These are phyloP conservation scores for Hippasteria phrygiana DNA, from an alignment of 53 echinoderm and acorn worm genomes.

Conservation along the genomic window DNA sequence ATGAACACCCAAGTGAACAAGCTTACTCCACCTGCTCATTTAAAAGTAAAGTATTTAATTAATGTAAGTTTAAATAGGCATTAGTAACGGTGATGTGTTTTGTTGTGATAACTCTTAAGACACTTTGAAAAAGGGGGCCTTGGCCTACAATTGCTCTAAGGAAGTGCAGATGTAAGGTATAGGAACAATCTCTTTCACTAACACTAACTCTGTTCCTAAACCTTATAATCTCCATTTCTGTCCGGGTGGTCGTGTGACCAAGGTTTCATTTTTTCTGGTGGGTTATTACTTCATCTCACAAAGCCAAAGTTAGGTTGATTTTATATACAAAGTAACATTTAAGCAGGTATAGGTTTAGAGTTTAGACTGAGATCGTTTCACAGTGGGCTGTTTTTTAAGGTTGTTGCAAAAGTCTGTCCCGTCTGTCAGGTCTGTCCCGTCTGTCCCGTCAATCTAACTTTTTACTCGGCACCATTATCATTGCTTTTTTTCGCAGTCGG, in stretches of 20 bases:
- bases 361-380: conserved; percentile 45
- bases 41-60: neutral
- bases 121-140: neutral
- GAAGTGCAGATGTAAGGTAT: conserved; percentile 40
- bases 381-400: neutral
- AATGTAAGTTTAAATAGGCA: neutral
- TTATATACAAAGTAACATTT: neutral
- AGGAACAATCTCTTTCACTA: conserved; percentile 32
- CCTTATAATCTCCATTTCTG: conserved; percentile 5
- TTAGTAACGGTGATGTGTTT: neutral
- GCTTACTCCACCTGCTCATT: conserved; percentile 24
- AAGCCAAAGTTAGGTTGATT: neutral
- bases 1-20: conserved; percentile 5
- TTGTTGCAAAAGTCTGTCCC: neutral
- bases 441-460: conserved; percentile 3
- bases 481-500: neutral
- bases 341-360: neutral
- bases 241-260: neutral
- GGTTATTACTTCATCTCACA: neutral
- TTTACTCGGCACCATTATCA: neutral
- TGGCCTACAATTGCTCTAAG: neutral
- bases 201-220: conserved; percentile 53
- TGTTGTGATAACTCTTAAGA: neutral
- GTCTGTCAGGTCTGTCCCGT: conserved; percentile 47
- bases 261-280: neutral